Percentiles rank a stretch among this genome's conserved stretches.
These are phyloP conservation scores for Cololabis saira DNA, from an alignment of 2,113 vertebrate genomes.

Conservation along the genomic window DNA sequence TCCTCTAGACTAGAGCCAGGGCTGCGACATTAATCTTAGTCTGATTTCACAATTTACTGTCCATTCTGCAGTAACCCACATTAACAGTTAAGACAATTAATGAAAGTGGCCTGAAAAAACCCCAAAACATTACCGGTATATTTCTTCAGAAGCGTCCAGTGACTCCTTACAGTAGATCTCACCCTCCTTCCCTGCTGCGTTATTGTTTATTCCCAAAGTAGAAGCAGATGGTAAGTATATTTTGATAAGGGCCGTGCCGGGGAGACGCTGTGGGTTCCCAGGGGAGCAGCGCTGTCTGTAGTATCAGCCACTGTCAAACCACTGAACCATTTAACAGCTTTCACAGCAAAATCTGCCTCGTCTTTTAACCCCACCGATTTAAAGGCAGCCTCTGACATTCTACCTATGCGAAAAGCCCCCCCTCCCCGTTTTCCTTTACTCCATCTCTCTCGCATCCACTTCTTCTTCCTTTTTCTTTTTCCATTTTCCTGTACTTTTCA, in stretches of 20 bases:
- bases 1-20: slow-evolving; percentile 50
- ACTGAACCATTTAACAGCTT: slow-evolving; percentile 85
- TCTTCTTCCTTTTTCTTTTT: slow-evolving; percentile 45
- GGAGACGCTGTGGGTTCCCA: slow-evolving; percentile 70
- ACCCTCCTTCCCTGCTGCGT: slow-evolving; percentile 65
- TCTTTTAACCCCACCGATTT: slow-evolving; percentile 79
- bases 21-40: slow-evolving; percentile 69
- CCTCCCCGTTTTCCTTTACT: slow-evolving; percentile 15
- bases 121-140: slow-evolving; percentile 31
- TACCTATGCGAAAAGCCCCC: slow-evolving; percentile 70
- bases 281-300: slow-evolving; percentile 76
- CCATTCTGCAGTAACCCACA: slow-evolving; percentile 54
- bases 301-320: slow-evolving; percentile 84
- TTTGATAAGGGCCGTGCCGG: slow-evolving; percentile 74
- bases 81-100: slow-evolving; percentile 74
- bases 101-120: slow-evolving; percentile 54
- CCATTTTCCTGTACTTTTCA: slow-evolving; percentile 63
- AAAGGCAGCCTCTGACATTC: slow-evolving; percentile 76
- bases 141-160: slow-evolving; percentile 64
- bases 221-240: slow-evolving; percentile 71
- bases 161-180: slow-evolving; percentile 67
- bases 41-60: slow-evolving; percentile 68
- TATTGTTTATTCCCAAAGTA: slow-evolving; percentile 72
- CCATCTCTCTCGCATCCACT: slow-evolving; percentile 26
- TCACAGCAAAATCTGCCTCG: slow-evolving; percentile 75